Base-by-base conservation (phyloP, 2,888 invertebrate species). In the Drosophila eohydei region DNA sequence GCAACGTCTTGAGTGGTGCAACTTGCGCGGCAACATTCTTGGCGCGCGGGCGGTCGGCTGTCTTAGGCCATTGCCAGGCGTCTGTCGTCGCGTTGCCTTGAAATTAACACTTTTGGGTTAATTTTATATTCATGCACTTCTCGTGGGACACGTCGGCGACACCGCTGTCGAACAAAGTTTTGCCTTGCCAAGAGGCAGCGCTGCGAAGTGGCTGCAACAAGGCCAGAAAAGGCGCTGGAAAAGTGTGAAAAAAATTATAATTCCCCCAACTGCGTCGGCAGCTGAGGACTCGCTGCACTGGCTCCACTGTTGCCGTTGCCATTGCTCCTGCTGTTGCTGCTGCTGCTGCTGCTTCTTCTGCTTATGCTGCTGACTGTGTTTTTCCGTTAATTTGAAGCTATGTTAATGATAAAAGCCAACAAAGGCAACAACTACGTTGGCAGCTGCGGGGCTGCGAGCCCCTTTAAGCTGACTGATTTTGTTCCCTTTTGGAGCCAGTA, bases 51-150 rank as follows among this genome's bases (percentile, higher is more conserved):
- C 11, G n/a, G 28, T 7, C n/a, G 11, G 30, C 46, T 43, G 56
- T 63, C 46, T 57, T 54, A 55, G 32, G 30, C 48, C 58, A 74
- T 66, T 78, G 60, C 36, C 36, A 63, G 46, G 46, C 48, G 34
- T 38, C 44, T 52, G 43, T 54, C 40, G 50, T 32, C 51, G 64
- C 41, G 30, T 40, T 55, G 85, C 71, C 81, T 74, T 81, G 81
- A 87, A 87, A 85, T 89, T 87, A 88, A 85, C 88, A 89, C 87
- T 87, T 85, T n/a, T n/a, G n/a, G n/a, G n/a, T n/a, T n/a, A 88
- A 88, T 87, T 87, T 89, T 75, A 88, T 75, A 87, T 89, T 87
- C 83, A 89, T 89, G 86, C 73, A 85, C 61, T 81, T 73, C 83
- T 88, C 86, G 58, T 63, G 83, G 88, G 88, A 73, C 59, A 70